Base-by-base conservation (phyloP, 2,797 vertebrate species). In the Scolopax bukidnonensis region DNA sequence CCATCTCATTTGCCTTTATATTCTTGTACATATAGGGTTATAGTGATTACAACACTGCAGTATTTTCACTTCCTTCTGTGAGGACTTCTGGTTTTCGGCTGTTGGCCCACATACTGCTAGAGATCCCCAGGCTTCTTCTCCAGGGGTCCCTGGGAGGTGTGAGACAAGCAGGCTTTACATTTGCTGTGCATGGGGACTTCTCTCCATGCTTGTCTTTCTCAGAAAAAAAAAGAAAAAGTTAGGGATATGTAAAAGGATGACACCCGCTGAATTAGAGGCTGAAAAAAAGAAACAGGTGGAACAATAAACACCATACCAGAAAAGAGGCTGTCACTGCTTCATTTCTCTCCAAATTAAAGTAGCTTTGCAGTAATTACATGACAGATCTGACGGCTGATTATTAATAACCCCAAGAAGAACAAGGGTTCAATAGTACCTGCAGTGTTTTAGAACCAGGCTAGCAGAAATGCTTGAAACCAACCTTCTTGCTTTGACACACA, bases 21-120 rank as follows among this genome's bases (percentile, higher is more conserved):
- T 87, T 78, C 78, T 85, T 3, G 17, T 77, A 78, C 0, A 0
- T 54, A 60, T 64, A 76, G 87, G 84, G 75, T 89, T 84, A 68
- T 53, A 85, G 41, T 45, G 86, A 85, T 96, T 95, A 80, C 92
- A 93, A 87, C 92, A 95, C 36, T 85, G 43, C 84, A 84, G 50
- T 48, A 60, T 96, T 96, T 95, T 96, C 95, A 94, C 86, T 96
- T 96, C 95, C 86, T 79, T 90, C 50, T 96, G 28, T 2, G 21
- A 94, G 78, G 50, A 78, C 64, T 94, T 95, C 6, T 36, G 82
- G 84, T 87, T 92, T 84, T 91, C n/a, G 3, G 36, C 64, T 92
- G 19, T 33, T 67, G 84, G 64, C 68, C 60, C 75, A 74, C 11
- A 45, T 32, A 60, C 15, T 5, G 5, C 51, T 70, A 38, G 47